Evolutionary conservation across 2,113 vertebrate genomes (phyloP), one percentile per base, ranked within the genome.

Genomic region (Prietella phreatophila): DNA sequence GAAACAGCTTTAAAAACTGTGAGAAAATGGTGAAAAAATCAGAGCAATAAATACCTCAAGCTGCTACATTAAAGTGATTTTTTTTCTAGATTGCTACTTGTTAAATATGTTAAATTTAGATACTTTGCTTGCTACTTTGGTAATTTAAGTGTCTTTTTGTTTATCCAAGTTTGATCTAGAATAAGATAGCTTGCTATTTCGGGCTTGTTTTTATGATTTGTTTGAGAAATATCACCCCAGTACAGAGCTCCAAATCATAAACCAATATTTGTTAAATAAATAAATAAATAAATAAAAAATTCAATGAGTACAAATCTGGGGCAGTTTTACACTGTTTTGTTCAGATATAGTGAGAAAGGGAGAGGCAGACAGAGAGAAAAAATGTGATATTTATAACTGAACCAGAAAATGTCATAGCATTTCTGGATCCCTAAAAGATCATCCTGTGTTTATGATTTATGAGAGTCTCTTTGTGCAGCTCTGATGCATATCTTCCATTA

Each of bases 141-240:
- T 78, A 50, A 4, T 8, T 33, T 27, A 30, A 4, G 47, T 6
- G 42, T 79, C 3, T 76, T 13, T 10, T 76, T 13, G 4, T 75
- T 78, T 55, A 15, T 14, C 3, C 22, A 79, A 47, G 73, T 47
- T 76, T 47, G 4, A 15, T 53, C 20, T 81, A 50, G 78, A 30
- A 14, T 33, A 13, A 17, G 14, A 55, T 58, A 53, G 55, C 80
- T 84, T 85, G 88, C 86, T 92, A 93, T 92, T 94, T 94, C 93
- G 20, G 65, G 91, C 91, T 85, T 90, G 84, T 86, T 87, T 91
- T 93, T 90, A 92, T 90, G 87, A 85, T 90, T 88, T 92, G 86
- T 91, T 82, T 67, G 89, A 89, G 92, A 91, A 69, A 90, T 65
- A 87, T 93, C 89, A 56, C 91, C 92, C 92, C 65, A 90, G 86